Evolutionary conservation across 2,113 vertebrate species (phyloP), one percentile per base, ranked within the genome.

Genomic region (Nibea coibor): DNA sequence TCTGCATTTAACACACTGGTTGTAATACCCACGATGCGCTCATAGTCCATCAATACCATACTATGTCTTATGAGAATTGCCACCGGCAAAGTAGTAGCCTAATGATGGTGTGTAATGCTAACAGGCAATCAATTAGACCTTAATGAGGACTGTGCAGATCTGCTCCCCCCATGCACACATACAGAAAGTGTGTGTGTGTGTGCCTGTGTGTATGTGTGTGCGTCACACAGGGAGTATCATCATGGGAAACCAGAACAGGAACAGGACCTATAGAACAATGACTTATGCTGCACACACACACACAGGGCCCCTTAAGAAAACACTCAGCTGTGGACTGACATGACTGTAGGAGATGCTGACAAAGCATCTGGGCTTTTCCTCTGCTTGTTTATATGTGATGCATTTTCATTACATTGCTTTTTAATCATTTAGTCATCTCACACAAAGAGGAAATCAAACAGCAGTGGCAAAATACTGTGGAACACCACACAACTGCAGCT

Each of bases 221-320:
- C 39, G 24, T 2, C 35, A 5, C 22, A 1, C 7, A 12, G 43
- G n/a, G 19, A 26, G 45, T 68, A 22, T 64, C 59, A 64, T 78
- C 71, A 45, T 61, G 42, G 78, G 81, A 82, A 81, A 78, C 42
- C 80, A 68, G 56, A 26, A 67, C 73, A 76, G 64, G 80, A 85
- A 83, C 17, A 16, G 43, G 35, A 11, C 7, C 71, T 51, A 31
- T 26, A 82, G 84, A 83, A 89, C 86, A 91, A 88, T 85, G 75
- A 72, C 75, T 65, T 56, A 35, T 47, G 20, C 48, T 63, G 10
- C n/a, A 72, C 39, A 79, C 51, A 65, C 42, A 17, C 59, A 43
- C 28, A 67, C 56, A 53, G 42, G 2, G 26, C 19, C 26, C 66
- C 63, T 50, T 73, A 66, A 47, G 42, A 81, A 81, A 83, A 87